These are phyloP conservation scores for Drosophila ochracea DNA, from an alignment of 2,888 invertebrate species.

Conservation along the genomic window DNA sequence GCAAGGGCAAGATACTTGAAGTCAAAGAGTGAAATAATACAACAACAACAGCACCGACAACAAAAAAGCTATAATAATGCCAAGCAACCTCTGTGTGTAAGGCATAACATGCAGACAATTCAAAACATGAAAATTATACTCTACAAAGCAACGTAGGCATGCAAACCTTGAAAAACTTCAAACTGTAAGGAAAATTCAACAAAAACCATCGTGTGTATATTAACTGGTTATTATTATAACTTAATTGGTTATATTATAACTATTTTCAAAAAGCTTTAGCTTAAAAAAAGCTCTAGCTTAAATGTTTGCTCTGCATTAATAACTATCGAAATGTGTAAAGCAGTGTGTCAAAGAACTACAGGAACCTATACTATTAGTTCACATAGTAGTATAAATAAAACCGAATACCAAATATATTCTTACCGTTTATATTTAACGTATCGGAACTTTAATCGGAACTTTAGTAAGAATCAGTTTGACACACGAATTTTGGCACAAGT, in stretches of 20 bases:
- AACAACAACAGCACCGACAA: constrained; percentile 37
- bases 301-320: neutral
- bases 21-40: constrained; percentile 69
- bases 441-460: neutral
- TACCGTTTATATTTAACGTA: neutral
- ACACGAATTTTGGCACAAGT: neutral
- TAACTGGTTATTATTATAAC: neutral
- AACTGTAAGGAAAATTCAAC: neutral
- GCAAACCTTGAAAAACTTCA: neutral
- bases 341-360: too few relatives aligned
- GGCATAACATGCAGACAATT: constrained; percentile 32
- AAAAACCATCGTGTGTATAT: neutral
- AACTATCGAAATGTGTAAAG: neutral
- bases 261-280: neutral
- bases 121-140: constrained; percentile 21
- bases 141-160: neutral
- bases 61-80: constrained; percentile 36
- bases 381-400: neutral
- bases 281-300: too few relatives aligned
- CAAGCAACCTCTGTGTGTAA: constrained; percentile 6
- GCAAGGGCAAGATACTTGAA: constrained; percentile 54
- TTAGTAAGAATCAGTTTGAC: neutral
- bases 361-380: neutral
- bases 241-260: neutral
- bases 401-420: neutral